These are phyloP conservation scores for Nomada goodeniana DNA, from an alignment of 2,888 invertebrate genomes.

Conservation along the genomic window DNA sequence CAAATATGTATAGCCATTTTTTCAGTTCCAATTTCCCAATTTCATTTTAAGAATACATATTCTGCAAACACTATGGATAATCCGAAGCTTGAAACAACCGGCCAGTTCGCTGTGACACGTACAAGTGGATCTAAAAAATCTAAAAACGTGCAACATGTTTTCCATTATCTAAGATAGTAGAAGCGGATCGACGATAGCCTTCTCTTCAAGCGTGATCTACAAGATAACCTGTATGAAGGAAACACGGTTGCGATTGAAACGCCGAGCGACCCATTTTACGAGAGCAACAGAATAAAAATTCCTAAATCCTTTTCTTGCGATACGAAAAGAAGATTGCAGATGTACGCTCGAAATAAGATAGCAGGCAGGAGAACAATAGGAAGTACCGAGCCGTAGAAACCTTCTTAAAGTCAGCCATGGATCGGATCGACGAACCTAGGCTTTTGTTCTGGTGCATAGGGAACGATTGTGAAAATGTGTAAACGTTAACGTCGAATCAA, in stretches of 20 bases:
- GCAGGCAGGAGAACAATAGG: constrained; percentile 18
- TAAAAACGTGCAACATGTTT: neutral
- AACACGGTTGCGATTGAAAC: constrained; percentile 16
- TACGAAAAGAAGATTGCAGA: constrained; percentile 17
- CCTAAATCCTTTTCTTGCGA: constrained; percentile 21
- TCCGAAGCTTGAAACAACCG: neutral
- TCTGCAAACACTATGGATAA: too few relatives aligned
- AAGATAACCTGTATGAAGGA: constrained; percentile 1
- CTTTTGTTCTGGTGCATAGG: constrained; percentile 26
- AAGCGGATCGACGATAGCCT: constrained; percentile 11
- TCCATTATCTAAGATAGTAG: constrained; percentile 13
- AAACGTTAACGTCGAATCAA: constrained; percentile 30
- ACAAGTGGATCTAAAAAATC: neutral
- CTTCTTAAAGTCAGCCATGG: constrained; percentile 24
- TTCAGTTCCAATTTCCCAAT: too few relatives aligned
- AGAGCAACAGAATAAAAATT: constrained; percentile 9
- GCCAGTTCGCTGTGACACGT: too few relatives aligned
- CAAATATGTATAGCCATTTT: neutral
- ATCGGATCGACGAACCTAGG: constrained; percentile 4
- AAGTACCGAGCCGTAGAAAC: constrained; percentile 25
- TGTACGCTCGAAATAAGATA: constrained; percentile 30
- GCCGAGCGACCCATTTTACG: constrained; percentile 26
- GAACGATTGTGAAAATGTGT: constrained; percentile 22
- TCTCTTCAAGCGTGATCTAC: neutral
- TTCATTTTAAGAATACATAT: neutral